These are phyloP conservation scores for Pteropus alecto DNA, from an alignment of 2,113 vertebrate species.

Conservation along the genomic window DNA sequence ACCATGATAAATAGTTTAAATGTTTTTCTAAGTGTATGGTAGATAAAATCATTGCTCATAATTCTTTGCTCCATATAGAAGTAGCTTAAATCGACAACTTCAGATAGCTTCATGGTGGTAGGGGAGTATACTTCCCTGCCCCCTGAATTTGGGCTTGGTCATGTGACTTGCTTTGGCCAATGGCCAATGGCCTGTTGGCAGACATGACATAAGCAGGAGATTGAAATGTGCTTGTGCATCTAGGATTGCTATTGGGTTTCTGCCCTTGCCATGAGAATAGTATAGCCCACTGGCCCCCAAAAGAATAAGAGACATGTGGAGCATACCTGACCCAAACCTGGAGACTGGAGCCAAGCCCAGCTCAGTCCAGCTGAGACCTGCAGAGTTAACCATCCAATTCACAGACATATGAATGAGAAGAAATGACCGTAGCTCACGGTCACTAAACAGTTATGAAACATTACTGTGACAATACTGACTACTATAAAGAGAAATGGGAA, in stretches of 20 bases:
- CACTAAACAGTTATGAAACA: not conserved
- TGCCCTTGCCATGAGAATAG: not conserved
- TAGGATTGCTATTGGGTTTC: not conserved
- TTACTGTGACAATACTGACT: not conserved
- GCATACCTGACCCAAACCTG: not conserved
- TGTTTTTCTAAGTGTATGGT: not conserved
- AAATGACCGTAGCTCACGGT: not conserved
- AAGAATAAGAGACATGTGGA: not conserved
- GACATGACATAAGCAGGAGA: not conserved
- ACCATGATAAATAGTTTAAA: not conserved
- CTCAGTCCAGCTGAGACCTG: not conserved
- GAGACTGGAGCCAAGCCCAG: not conserved
- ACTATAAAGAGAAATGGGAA: not conserved
- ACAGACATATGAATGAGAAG: not conserved
- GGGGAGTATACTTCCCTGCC: accelerated
- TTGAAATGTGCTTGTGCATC: not conserved
- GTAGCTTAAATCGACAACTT: not conserved
- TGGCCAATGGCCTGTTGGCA: not conserved
- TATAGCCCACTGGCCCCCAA: not conserved
- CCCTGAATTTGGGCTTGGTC: not conserved
- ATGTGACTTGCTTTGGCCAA: not conserved
- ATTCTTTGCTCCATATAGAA: not conserved
- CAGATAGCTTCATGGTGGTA: not conserved
- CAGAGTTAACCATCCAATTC: not conserved
- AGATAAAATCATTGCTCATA: not conserved